phyloP scores from a whole-genome alignment of 2,797 vertebrate species.

The Dicrostonyx torquatus region DNA sequence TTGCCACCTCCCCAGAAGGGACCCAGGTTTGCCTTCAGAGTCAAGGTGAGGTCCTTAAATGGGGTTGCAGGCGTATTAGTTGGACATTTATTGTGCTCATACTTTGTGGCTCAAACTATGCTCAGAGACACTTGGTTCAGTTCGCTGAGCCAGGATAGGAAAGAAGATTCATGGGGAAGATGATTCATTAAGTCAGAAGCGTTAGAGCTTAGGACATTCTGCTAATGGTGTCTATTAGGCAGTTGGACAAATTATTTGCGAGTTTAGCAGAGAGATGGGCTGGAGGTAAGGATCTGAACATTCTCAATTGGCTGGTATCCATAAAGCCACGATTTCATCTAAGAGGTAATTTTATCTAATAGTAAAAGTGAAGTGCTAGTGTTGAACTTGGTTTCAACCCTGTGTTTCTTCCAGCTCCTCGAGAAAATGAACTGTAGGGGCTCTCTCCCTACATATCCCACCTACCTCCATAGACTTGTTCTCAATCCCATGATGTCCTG shows the following conservation, averaged over 20 bases:
- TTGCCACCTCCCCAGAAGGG: neutral
- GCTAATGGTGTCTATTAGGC: neutral
- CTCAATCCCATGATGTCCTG: neutral
- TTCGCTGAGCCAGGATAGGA: neutral
- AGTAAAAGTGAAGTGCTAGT: rapidly evolving
- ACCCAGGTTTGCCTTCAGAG: neutral
- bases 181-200: neutral
- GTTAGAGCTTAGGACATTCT: neutral
- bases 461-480: neutral
- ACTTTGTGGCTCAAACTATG: neutral
- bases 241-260: neutral
- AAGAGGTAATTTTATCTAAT: neutral
- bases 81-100: neutral
- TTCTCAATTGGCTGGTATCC: neutral
- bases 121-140: neutral
- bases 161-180: neutral
- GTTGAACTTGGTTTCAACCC: neutral
- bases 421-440: neutral
- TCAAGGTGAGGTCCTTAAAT: neutral
- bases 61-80: neutral
- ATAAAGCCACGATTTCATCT: neutral
- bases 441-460: neutral
- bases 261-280: neutral
- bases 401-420: neutral
- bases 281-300: neutral